phyloP scores from a whole-genome alignment of 2,888 invertebrate genomes.

The Megamerina dolium region DNA sequence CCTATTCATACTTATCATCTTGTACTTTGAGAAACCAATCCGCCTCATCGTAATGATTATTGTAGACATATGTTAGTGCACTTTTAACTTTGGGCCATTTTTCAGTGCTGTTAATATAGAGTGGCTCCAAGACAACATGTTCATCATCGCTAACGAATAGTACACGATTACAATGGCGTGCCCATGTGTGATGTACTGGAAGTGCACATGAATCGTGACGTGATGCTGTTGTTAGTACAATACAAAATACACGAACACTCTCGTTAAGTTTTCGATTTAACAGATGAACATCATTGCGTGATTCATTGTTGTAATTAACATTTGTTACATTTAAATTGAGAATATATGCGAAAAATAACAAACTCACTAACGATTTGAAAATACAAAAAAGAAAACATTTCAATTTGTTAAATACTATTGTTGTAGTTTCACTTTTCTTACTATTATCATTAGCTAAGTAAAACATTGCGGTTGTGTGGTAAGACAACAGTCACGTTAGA shows the following conservation, averaged over 20 bases:
- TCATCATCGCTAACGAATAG: conserved; percentile 74
- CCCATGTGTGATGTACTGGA: conserved; percentile 92
- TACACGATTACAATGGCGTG: conserved; percentile 75
- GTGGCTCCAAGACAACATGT: conserved; percentile 66
- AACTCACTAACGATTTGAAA: too few species aligned
- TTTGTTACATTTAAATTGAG: too few species aligned
- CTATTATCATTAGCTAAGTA: too few species aligned
- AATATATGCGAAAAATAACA: too few species aligned
- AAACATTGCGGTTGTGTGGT: too few species aligned
- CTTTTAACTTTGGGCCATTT: conserved; percentile 94
- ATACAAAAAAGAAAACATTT: too few species aligned
- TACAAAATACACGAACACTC: conserved; percentile 81
- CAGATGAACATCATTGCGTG: too few species aligned
- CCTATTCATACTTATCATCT: conserved; percentile 74
- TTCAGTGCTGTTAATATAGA: conserved; percentile 72
- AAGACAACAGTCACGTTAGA: too few species aligned
- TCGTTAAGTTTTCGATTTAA: conserved; percentile 42
- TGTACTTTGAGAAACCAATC: conserved; percentile 97
- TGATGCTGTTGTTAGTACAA: conserved; percentile 85
- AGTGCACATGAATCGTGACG: conserved; percentile 80
- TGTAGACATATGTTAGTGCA: conserved; percentile 78
- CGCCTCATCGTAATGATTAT: conserved; percentile 70
- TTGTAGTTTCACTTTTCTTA: too few species aligned
- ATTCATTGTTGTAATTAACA: too few species aligned
- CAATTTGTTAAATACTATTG: too few species aligned